Evolutionary conservation across 2,113 vertebrate genomes (phyloP).

Genomic region (Anguilla rostrata): DNA sequence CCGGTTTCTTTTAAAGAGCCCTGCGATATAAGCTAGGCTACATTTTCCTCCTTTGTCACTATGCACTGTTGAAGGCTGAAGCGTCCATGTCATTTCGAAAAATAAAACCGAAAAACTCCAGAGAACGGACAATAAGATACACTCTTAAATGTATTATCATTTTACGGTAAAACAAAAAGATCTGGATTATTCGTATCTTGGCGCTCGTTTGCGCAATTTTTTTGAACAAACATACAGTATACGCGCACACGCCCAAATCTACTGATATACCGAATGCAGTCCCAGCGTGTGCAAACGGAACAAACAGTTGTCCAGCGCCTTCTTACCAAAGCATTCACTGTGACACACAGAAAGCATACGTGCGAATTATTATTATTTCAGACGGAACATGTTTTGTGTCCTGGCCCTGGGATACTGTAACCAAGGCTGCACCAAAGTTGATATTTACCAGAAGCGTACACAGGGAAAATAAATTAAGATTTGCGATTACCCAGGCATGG

Average conservation of each 20-base stretch:
- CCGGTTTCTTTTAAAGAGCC: conserved; percentile 42
- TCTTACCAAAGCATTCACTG: background rate
- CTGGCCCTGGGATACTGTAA: background rate
- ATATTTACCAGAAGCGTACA: background rate
- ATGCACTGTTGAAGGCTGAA: background rate
- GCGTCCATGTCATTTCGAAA: background rate
- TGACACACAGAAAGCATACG: no score
- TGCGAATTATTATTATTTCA: background rate
- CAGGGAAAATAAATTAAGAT: no score
- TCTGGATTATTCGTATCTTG: background rate
- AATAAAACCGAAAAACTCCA: background rate
- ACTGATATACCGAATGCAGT: background rate
- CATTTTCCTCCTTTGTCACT: background rate
- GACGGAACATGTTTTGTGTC: background rate
- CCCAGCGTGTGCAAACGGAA: no score
- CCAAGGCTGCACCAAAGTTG: background rate
- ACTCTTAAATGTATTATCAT: background rate
- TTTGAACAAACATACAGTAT: background rate
- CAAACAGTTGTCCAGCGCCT: no score
- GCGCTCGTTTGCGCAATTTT: background rate
- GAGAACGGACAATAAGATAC: background rate
- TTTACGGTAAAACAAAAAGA: background rate
- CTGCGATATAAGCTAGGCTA: background rate
- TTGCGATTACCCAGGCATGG: background rate
- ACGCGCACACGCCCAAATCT: background rate